These are phyloP conservation scores for Promerops cafer DNA, from an alignment of 2,113 vertebrate species.

Conservation along the genomic window DNA sequence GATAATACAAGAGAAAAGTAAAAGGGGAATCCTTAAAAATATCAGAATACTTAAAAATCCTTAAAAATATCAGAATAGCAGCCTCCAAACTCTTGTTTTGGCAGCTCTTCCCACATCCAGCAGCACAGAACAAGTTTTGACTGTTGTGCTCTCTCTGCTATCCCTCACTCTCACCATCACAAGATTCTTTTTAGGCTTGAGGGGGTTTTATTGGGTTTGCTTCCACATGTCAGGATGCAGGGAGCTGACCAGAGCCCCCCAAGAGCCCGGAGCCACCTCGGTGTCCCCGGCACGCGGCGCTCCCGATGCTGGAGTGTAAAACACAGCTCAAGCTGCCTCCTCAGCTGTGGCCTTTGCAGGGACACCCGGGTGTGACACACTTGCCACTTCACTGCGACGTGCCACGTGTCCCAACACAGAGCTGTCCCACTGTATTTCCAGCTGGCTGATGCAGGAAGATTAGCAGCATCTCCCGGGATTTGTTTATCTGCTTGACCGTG, in stretches of 20 bases:
- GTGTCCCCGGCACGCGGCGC: not conserved
- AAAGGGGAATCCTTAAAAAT: not conserved
- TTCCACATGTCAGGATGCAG: accelerated
- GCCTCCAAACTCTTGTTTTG: not conserved
- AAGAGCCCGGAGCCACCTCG: not conserved
- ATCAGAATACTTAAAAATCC: not conserved
- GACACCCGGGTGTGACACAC: not conserved
- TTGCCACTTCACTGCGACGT: conserved; percentile 13
- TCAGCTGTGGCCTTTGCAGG: not conserved
- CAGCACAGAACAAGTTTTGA: accelerated
- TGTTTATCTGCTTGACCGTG: not conserved
- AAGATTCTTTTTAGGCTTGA: not conserved
- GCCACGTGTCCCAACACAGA: conserved; percentile 22
- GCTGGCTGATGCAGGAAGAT: not conserved
- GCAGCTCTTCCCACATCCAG: not conserved
- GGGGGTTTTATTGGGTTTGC: not conserved
- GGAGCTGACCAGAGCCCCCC: not conserved
- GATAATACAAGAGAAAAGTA: not conserved
- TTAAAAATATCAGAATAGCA: not conserved
- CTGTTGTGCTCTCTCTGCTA: not conserved
- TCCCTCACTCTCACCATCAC: accelerated
- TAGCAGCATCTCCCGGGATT: not conserved
- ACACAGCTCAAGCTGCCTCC: conserved; percentile 17
- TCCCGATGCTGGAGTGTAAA: not conserved
- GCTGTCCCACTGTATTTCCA: conserved; percentile 2